phyloP scores from a whole-genome alignment of 2,888 invertebrate genomes.

The Ophion obscuratus region DNA sequence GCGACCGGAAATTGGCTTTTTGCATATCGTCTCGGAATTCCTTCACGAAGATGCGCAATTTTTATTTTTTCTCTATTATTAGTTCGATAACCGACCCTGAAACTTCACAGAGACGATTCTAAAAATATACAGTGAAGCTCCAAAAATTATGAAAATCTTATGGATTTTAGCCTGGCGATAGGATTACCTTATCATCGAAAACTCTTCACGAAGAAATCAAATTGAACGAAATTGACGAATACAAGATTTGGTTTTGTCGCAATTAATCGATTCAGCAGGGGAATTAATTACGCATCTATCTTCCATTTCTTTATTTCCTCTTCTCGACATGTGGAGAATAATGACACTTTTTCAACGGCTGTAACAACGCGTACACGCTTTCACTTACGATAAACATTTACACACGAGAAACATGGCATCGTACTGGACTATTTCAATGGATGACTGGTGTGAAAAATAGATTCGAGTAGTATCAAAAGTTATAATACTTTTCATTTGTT shows the following conservation, averaged over 20 bases:
- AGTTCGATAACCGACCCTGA: no score
- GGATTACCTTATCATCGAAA: neutral
- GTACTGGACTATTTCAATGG: neutral
- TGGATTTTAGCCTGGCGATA: no score
- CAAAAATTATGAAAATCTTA: no score
- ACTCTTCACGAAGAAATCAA: neutral
- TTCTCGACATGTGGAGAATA: constrained; percentile 8
- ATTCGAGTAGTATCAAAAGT: constrained; percentile 31
- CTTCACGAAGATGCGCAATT: no score
- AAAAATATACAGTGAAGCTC: no score
- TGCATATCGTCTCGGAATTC: no score
- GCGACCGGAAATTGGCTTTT: no score
- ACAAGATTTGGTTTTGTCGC: neutral
- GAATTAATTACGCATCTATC: neutral
- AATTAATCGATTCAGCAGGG: neutral
- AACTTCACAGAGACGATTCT: no score
- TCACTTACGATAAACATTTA: neutral
- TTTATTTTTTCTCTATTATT: no score
- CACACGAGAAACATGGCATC: neutral
- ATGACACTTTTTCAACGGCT: constrained; percentile 5
- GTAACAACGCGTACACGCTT: constrained; percentile 6
- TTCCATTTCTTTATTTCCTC: neutral
- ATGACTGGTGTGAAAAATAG: neutral
- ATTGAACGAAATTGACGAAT: neutral
- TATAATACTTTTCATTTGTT: constrained; percentile 45